Evolutionary conservation across 2,113 vertebrate genomes (phyloP), one percentile per base, ranked within the genome.

Genomic region (Phylloscopus trochiloides): DNA sequence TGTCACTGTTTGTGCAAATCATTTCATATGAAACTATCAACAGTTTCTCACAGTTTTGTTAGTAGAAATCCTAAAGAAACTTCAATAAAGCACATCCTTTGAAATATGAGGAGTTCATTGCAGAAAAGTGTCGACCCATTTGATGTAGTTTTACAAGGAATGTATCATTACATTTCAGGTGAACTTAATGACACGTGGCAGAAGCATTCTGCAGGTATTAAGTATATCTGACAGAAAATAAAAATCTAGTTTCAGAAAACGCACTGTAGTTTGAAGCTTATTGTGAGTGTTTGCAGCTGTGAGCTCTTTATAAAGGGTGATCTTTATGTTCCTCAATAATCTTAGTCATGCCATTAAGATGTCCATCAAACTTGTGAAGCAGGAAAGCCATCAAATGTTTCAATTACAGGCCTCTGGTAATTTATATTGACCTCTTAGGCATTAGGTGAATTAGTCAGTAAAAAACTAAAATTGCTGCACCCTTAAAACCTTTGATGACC

Each of bases 321-420:
- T 74, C 31, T 66, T 84, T 71, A 58, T 43, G 32, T 63, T 91
- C 43, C 79, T 87, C 58, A 45, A 6, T 81, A 88, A 85, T 75
- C 63, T 88, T 66, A 78, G 52, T 66, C 43, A n/a, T 76, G 51
- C 20, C 11, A 52, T 85, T 89, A 89, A 70, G 40, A 80, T 38
- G 36, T 54, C 82, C 22, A 59, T 76, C 68, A 87, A 95, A 82
- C 16, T 63, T 58, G 28, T 54, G 50, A 96, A 72, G 58, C 42
- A 95, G 67, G 90, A 91, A 95, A 90, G 57, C 40, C 45, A 76
- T 34, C 7, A 91, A 94, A 96, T 76, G 16, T 61, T 78, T 92
- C 86, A 88, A 91, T 93, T 94, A 82, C 22, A 76, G 32, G 28
- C 10, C 24, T 90, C 58, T 73, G 12, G 32, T 78, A 85, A 68